Conservation (phyloP, 1,140 invertebrate species). For the Hycleus phaleratus region DNA sequence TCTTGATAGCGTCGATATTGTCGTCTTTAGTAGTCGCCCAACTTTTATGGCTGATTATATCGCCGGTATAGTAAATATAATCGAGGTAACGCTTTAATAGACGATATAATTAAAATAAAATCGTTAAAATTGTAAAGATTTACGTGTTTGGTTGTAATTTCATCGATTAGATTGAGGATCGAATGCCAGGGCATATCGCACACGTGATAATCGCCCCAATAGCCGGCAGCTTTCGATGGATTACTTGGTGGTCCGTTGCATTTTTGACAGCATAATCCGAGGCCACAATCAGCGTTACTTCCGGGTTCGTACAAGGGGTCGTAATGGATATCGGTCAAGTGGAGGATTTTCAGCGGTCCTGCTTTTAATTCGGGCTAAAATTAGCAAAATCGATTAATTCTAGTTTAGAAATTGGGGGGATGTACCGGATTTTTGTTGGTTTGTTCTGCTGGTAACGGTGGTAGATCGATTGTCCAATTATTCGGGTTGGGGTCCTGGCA, state of each 20-base stretch:
- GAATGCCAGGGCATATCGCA: conserved; percentile 67
- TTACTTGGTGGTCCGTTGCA: conserved; percentile 26
- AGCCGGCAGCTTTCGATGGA: conserved; percentile 52
- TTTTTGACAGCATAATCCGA: conserved; percentile 69
- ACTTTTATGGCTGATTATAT: conserved; percentile 73
- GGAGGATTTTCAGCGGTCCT: conserved; percentile 50
- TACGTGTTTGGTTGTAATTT: conserved; percentile 49
- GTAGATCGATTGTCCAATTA: conserved; percentile 27
- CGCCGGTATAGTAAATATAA: conserved; percentile 77
- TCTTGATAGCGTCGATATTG: conserved; percentile 54
- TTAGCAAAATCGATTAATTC: neutral
- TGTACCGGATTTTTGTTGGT: neutral
- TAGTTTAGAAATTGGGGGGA: neutral
- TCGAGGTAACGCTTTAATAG: conserved; percentile 43
- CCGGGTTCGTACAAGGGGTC: conserved; percentile 63
- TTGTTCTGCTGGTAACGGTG: conserved; percentile 7
- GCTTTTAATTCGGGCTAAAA: conserved; percentile 1
- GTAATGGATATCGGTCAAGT: conserved; percentile 75
- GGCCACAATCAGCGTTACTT: conserved; percentile 59
- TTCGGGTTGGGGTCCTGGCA: conserved; percentile 26
- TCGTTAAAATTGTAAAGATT: neutral
- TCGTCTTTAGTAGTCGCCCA: conserved; percentile 67
- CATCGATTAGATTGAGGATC: conserved; percentile 52
- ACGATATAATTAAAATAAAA: neutral
- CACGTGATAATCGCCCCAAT: conserved; percentile 67